Evolutionary conservation across 2,888 invertebrate species (phyloP).

Genomic region (Rhyacophila evoluta): DNA sequence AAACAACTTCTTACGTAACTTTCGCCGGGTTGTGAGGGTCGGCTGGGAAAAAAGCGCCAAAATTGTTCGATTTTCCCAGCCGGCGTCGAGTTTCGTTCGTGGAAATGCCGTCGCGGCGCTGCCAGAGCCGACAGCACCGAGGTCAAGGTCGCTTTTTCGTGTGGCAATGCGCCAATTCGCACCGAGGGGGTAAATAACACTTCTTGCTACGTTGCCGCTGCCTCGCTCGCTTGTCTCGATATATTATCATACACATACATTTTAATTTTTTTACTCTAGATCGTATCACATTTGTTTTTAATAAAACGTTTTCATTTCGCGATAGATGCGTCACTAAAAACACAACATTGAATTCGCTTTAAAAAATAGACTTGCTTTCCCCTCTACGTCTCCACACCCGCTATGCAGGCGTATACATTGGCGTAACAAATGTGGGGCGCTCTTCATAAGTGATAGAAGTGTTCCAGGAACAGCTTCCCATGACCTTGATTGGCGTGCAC

Average conservation of each 20-base stretch:
- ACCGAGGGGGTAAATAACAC: not conserved
- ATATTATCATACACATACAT: not conserved
- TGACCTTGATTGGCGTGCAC: no score
- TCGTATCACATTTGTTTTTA: not conserved
- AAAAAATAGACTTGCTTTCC: not conserved
- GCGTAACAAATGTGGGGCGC: no score
- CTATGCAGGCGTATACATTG: no score
- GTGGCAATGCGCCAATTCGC: conserved; percentile 22
- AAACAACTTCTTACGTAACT: conserved; percentile 5
- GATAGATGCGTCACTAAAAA: no score
- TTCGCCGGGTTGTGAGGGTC: not conserved
- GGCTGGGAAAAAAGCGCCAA: not conserved
- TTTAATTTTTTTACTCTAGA: not conserved
- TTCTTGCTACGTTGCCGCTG: not conserved
- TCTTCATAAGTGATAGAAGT: no score
- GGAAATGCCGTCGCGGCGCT: not conserved
- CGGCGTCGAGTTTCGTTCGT: not conserved
- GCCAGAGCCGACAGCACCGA: not conserved
- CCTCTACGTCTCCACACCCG: no score
- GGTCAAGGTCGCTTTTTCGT: conserved; percentile 12
- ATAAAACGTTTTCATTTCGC: no score
- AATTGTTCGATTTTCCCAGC: conserved; percentile 1
- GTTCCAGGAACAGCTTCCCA: no score
- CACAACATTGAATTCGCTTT: no score
- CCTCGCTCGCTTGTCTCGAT: not conserved